Conservation (phyloP, 2,113 vertebrate genomes). For the Xiphophorus maculatus region DNA sequence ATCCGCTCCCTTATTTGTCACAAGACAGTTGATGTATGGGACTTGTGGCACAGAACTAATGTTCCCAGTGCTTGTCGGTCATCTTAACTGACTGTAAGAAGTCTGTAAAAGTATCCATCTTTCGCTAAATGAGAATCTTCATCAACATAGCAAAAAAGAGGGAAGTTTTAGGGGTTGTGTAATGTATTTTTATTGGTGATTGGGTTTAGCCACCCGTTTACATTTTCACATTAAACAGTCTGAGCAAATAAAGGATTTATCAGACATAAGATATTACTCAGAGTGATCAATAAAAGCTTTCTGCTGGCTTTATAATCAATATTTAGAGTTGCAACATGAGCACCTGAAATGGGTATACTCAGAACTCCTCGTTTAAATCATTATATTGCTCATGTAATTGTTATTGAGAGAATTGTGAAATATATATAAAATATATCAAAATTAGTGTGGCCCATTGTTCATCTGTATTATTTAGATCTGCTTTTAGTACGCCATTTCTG, state of each 20-base stretch:
- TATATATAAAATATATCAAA: not conserved
- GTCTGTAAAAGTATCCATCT: conserved; percentile 61
- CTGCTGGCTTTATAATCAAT: not conserved
- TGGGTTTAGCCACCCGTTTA: conserved; percentile 23
- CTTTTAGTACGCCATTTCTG: not conserved
- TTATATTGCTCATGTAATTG: not conserved
- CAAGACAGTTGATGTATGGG: conserved; percentile 76
- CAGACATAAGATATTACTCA: not conserved
- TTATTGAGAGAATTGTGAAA: not conserved
- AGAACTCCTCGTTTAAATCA: not conserved
- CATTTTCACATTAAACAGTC: conserved; percentile 22
- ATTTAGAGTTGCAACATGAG: not conserved
- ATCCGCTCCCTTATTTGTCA: conserved; percentile 70
- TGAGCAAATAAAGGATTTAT: not conserved
- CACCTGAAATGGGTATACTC: not conserved
- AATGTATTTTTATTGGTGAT: conserved; percentile 38
- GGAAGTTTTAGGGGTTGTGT: conserved; percentile 33
- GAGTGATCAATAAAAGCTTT: not conserved
- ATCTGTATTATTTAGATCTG: not conserved
- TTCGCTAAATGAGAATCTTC: conserved; percentile 48
- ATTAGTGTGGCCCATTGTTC: not conserved
- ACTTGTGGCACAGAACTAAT: conserved; percentile 75
- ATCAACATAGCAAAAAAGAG: conserved; percentile 43
- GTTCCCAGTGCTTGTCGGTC: conserved; percentile 78
- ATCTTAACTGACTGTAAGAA: conserved; percentile 75